Conservation (phyloP, 64 coral and sea anemone genomes). For the Anthopleura sola region DNA sequence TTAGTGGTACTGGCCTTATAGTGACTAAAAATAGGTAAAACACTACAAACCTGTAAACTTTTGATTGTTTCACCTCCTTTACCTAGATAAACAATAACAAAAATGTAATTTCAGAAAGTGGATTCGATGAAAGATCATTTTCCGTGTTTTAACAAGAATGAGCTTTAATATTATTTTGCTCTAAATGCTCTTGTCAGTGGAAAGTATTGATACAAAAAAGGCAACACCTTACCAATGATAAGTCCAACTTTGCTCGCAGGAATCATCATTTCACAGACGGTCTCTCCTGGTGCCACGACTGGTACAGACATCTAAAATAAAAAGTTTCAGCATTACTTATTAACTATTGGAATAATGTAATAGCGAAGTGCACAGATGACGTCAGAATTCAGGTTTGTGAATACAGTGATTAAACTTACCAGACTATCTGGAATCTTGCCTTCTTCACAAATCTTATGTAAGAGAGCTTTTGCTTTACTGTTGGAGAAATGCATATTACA, state of each 20-base stretch:
- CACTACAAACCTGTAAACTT: slow-evolving; percentile 77
- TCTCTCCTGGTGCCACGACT: slow-evolving; percentile 91
- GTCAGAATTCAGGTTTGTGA: too few species aligned
- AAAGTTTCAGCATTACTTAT: too few species aligned
- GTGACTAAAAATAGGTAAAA: too few species aligned
- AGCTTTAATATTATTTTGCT: too few species aligned
- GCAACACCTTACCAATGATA: slow-evolving; percentile 73
- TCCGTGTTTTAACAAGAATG: too few species aligned
- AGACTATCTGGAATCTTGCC: slow-evolving; percentile 96
- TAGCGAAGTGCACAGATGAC: too few species aligned
- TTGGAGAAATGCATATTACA: not conserved
- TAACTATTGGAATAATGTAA: too few species aligned
- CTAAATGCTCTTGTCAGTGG: not conserved
- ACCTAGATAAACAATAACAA: slow-evolving; percentile 47
- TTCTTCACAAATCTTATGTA: slow-evolving; percentile 92
- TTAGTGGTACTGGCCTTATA: too few species aligned
- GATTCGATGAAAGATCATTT: too few species aligned
- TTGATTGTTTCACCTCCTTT: slow-evolving; percentile 99
- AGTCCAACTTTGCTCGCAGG: slow-evolving; percentile 98
- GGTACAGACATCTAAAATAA: slow-evolving; percentile 86
- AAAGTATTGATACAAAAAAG: not conserved
- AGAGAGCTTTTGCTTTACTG: slow-evolving; percentile 88
- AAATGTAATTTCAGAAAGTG: not conserved
- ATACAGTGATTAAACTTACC: slow-evolving; percentile 38
- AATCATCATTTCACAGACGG: slow-evolving; percentile 92